These are phyloP conservation scores for Ips nitidus DNA, from an alignment of 1,140 invertebrate species.

Conservation along the genomic window DNA sequence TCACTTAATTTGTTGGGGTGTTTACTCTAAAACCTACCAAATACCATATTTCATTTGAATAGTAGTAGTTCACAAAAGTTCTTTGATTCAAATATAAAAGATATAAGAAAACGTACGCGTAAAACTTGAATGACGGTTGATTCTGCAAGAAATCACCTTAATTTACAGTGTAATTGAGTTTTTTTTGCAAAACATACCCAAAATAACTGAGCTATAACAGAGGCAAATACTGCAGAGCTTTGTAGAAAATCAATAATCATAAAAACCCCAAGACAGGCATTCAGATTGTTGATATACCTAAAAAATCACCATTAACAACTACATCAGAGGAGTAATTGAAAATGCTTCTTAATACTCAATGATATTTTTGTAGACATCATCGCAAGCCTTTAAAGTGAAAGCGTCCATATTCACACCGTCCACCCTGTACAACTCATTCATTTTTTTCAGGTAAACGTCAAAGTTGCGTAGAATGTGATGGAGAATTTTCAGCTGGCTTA, in stretches of 20 bases:
- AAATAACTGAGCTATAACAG: conserved; percentile 10
- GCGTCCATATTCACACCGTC: not conserved
- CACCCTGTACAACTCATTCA: not conserved
- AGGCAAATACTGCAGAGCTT: conserved; percentile 17
- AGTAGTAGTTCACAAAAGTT: conserved; percentile 8
- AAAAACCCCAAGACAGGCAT: conserved; percentile 11
- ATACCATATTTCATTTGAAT: conserved; percentile 13
- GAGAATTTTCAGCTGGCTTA: conserved; percentile 11
- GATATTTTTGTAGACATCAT: not conserved
- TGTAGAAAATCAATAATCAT: conserved; percentile 30
- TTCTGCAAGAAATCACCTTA: not conserved
- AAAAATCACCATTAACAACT: not conserved
- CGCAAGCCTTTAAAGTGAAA: conserved; percentile 7
- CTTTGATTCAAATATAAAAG: conserved; percentile 1
- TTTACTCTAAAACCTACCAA: conserved; percentile 11
- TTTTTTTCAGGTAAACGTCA: not conserved
- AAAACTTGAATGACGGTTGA: not conserved
- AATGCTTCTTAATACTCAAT: not conserved
- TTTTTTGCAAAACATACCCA: conserved; percentile 2
- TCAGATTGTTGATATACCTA: conserved; percentile 23
- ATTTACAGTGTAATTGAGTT: not conserved
- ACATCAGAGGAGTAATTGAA: not conserved
- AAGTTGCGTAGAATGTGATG: conserved; percentile 9
- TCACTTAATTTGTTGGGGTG: not conserved
- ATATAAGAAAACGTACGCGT: conserved; percentile 2